A percentile compares a stretch with the other conserved stretches of the same genome.
Conservation (phyloP, 2,113 vertebrate species). For the Chinchilla lanigera region DNA sequence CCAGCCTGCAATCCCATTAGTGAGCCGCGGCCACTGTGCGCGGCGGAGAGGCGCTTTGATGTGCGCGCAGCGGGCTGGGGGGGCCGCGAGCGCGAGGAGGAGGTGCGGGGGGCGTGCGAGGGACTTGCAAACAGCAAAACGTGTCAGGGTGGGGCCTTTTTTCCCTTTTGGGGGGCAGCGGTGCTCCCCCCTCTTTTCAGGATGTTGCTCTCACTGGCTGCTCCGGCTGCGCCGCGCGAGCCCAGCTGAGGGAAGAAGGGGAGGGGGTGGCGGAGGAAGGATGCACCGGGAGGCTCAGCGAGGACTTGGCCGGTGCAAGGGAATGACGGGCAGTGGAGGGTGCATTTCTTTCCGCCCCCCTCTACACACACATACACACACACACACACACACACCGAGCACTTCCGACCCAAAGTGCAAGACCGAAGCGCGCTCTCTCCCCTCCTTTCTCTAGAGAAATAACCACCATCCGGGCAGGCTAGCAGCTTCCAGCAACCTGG, state of each 20-base stretch:
- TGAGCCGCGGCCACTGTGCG: constrained; percentile 87
- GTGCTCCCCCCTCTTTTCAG: constrained; percentile 79
- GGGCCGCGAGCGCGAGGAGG: constrained; percentile 46
- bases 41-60: constrained; percentile 86
- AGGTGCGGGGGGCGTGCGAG: constrained; percentile 75
- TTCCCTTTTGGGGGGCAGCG: constrained; percentile 72
- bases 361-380: constrained; percentile 28
- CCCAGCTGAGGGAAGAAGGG: constrained; percentile 83
- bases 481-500: constrained; percentile 81
- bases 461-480: constrained; percentile 74
- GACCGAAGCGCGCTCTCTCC: constrained; percentile 79
- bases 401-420: constrained; percentile 85
- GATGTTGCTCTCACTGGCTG: constrained; percentile 83
- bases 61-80: constrained; percentile 82
- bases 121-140: constrained; percentile 82
- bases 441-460: constrained; percentile 84
- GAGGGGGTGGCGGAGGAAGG: constrained; percentile 84
- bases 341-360: constrained; percentile 82
- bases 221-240: constrained; percentile 77
- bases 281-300: constrained; percentile 80
- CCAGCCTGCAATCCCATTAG: constrained; percentile 91
- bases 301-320: constrained; percentile 85
- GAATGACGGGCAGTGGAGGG: constrained; percentile 85
- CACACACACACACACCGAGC: constrained; percentile 59
- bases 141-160: constrained; percentile 82